A percentile compares a stretch with the other conserved stretches of the same genome.
phyloP scores from a whole-genome alignment of 2,797 vertebrate species.

The Amniataba percoides region DNA sequence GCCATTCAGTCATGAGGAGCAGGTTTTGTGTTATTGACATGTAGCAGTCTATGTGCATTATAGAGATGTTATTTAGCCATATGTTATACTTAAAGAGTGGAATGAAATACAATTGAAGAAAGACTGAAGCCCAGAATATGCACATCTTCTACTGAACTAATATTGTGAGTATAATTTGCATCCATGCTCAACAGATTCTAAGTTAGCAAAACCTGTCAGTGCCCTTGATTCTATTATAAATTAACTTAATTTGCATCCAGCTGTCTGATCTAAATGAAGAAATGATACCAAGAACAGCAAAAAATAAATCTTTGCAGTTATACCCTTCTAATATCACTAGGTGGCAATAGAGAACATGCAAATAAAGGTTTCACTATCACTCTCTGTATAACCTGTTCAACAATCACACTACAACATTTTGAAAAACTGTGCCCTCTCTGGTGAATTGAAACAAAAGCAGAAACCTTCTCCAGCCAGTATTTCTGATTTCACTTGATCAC shows the following conservation, averaged over 20 bases:
- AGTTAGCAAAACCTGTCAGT: no score
- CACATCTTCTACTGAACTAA: no score
- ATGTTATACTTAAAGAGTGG: neutral
- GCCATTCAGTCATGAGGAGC: neutral
- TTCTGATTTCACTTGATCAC: constrained; percentile 3
- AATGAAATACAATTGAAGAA: constrained; percentile 11
- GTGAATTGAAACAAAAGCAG: constrained; percentile 26
- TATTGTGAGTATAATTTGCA: neutral
- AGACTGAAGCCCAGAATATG: neutral
- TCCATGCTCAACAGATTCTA: neutral
- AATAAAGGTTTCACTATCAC: constrained; percentile 3
- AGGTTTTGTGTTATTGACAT: neutral
- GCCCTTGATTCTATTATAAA: neutral
- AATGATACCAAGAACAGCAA: neutral
- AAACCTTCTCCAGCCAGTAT: neutral
- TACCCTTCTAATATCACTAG: constrained; percentile 64
- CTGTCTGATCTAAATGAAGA: neutral
- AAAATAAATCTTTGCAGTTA: constrained; percentile 10
- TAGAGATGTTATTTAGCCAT: neutral
- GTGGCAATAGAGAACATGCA: constrained; percentile 71
- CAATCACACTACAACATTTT: constrained; percentile 22
- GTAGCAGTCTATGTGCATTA: neutral
- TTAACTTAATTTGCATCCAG: neutral
- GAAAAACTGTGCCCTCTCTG: constrained; percentile 13
- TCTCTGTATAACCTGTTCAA: constrained; percentile 17